Evolutionary conservation across 2,888 invertebrate species (phyloP).

Genomic region (Corythucha ciliata): DNA sequence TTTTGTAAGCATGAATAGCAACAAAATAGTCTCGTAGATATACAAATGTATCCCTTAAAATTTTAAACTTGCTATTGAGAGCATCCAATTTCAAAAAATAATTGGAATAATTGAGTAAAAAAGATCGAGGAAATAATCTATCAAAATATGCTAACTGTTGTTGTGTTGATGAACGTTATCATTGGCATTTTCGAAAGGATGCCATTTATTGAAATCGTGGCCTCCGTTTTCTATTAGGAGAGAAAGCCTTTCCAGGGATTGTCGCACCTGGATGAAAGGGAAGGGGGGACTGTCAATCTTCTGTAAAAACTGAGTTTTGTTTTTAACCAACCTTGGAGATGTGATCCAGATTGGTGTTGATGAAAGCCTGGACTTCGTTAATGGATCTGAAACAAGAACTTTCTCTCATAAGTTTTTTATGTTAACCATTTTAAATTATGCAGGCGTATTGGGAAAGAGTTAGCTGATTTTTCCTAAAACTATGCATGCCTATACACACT

Average conservation of each 20-base stretch:
- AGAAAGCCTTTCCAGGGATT: slow-evolving; percentile 69
- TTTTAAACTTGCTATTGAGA: too few relatives aligned
- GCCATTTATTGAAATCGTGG: slow-evolving; percentile 21
- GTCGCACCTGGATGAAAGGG: slow-evolving; percentile 54
- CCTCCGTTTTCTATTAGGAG: slow-evolving; percentile 45
- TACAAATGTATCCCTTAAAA: too few relatives aligned
- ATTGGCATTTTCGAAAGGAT: slow-evolving; percentile 3
- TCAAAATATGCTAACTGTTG: slow-evolving; percentile 28
- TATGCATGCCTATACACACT: too few relatives aligned
- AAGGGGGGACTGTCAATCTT: background rate
- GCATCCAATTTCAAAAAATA: too few relatives aligned
- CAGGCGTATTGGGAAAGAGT: too few relatives aligned
- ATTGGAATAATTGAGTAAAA: too few relatives aligned
- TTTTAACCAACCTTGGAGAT: slow-evolving; percentile 65
- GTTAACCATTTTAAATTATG: too few relatives aligned
- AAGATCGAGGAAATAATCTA: too few relatives aligned
- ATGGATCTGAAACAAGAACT: slow-evolving; percentile 50
- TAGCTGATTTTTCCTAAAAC: too few relatives aligned
- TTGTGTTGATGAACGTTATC: slow-evolving; percentile 22
- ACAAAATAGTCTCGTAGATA: too few relatives aligned
- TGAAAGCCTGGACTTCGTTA: slow-evolving; percentile 60
- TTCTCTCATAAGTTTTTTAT: too few relatives aligned
- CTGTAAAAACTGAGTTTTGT: background rate
- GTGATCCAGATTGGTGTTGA: slow-evolving; percentile 67
- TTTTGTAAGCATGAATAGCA: too few relatives aligned